Evolutionary conservation across 2,888 invertebrate species (phyloP).

Genomic region (Sisyra nigra): DNA sequence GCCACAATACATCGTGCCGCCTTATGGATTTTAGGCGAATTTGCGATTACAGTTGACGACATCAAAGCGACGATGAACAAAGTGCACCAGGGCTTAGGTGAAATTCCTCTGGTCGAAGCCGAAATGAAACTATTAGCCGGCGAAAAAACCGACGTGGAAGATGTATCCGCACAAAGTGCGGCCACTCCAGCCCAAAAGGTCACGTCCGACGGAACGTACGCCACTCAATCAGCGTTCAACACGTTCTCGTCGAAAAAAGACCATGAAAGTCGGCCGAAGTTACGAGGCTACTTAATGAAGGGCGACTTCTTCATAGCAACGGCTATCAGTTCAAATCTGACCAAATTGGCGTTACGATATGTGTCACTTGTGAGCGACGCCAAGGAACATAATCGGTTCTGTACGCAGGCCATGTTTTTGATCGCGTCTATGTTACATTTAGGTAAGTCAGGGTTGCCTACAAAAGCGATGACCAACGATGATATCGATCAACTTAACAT

Average conservation of each 20-base stretch:
- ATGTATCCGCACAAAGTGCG: constrained; percentile 18
- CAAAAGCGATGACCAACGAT: constrained; percentile 84
- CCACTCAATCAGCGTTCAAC: constrained; percentile 94
- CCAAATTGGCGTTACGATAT: constrained; percentile 74
- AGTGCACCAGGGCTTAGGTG: constrained; percentile 58
- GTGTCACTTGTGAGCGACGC: constrained; percentile 28
- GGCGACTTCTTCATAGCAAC: constrained; percentile 96
- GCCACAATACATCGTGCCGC: constrained; percentile 86
- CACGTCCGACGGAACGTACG: constrained; percentile 98
- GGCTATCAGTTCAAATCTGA: constrained; percentile 75
- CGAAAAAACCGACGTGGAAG: constrained; percentile 39
- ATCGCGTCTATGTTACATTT: constrained; percentile 68
- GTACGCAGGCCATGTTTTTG: constrained; percentile 74
- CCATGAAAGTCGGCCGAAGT: constrained; percentile 53
- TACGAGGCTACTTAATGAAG: constrained; percentile 77
- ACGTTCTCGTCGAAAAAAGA: constrained; percentile 48
- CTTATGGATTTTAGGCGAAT: constrained; percentile 96
- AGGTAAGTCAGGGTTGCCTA: constrained; percentile 57
- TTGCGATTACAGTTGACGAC: constrained; percentile 62
- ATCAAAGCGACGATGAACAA: constrained; percentile 66
- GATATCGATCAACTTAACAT: constrained; percentile 79
- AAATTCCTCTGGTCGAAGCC: constrained; percentile 43
- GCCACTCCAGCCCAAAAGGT: constrained; percentile 46
- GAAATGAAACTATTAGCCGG: constrained; percentile 60
- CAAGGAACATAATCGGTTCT: constrained; percentile 37